Evolutionary conservation across 2,797 vertebrate species (phyloP).

Genomic region (Oryzias dopingdopingensis): DNA sequence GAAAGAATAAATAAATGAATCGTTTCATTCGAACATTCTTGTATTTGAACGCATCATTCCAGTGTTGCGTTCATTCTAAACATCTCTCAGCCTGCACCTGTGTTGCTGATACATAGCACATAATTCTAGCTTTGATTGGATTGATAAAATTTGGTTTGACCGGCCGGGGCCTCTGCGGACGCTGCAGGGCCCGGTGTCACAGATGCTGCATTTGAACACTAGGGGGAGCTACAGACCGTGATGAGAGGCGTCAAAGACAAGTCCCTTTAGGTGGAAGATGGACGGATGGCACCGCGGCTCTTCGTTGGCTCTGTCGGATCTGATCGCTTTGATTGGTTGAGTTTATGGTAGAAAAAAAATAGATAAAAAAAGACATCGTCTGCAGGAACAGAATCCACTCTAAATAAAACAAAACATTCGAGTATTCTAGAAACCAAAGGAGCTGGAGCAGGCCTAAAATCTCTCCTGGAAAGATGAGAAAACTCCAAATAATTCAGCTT

Average conservation of each 20-base stretch:
- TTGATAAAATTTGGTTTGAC: neutral
- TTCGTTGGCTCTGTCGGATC: slow-evolving; percentile 7
- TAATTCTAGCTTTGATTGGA: neutral
- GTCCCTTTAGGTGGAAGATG: neutral
- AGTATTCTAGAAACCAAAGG: too few species aligned
- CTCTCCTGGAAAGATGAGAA: too few species aligned
- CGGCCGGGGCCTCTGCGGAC: slow-evolving; percentile 6
- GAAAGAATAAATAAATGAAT: too few species aligned
- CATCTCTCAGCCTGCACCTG: too few species aligned
- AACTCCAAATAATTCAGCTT: too few species aligned
- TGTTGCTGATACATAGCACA: too few species aligned
- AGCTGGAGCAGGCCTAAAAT: too few species aligned
- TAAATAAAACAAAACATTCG: too few species aligned
- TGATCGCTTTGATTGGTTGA: neutral
- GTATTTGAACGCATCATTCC: too few species aligned
- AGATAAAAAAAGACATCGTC: neutral
- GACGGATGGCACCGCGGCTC: neutral
- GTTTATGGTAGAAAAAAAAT: slow-evolving; percentile 1
- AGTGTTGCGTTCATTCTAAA: too few species aligned
- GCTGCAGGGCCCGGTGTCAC: slow-evolving; percentile 2
- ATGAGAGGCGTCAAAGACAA: neutral
- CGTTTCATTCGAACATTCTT: too few species aligned
- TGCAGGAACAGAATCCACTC: neutral
- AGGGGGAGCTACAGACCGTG: slow-evolving; percentile 16
- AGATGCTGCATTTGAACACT: neutral